Conservation (phyloP, 2,888 invertebrate species). For the Troides aeacus region DNA sequence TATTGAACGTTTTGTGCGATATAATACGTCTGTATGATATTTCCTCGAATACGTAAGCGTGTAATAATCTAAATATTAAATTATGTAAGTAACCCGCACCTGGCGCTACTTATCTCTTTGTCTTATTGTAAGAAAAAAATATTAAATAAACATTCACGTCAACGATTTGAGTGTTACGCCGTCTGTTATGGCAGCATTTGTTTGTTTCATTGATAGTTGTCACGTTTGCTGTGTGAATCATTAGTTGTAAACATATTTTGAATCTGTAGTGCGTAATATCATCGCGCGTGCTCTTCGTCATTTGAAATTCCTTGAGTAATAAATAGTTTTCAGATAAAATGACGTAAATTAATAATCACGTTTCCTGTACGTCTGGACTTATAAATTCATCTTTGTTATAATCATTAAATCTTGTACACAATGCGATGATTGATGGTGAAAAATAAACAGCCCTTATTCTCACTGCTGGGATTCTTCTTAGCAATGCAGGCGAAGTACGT, state of each 20-base stretch:
- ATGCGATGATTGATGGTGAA: too few species aligned
- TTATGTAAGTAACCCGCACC: conserved; percentile 20
- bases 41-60: conserved; percentile 13
- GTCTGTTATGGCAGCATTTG: conserved; percentile 15
- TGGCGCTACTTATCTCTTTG: conserved; percentile 23
- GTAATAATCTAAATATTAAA: conserved; percentile 9
- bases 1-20: neutral
- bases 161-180: conserved; percentile 9
- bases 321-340: conserved; percentile 5
- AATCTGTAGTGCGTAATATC: conserved; percentile 21
- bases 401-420: neutral
- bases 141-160: conserved; percentile 24
- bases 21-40: neutral
- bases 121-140: conserved; percentile 13
- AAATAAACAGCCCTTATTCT: too few species aligned
- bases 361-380: neutral
- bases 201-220: conserved; percentile 24
- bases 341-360: conserved; percentile 5
- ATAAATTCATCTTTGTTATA: neutral
- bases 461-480: too few species aligned
- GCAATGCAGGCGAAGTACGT: too few species aligned
- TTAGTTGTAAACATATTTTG: conserved; percentile 16
- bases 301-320: conserved; percentile 5
- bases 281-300: neutral
- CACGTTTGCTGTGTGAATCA: conserved; percentile 24